Evolutionary conservation across 1,140 invertebrate genomes (phyloP).

Genomic region (Brachionus sp.): DNA sequence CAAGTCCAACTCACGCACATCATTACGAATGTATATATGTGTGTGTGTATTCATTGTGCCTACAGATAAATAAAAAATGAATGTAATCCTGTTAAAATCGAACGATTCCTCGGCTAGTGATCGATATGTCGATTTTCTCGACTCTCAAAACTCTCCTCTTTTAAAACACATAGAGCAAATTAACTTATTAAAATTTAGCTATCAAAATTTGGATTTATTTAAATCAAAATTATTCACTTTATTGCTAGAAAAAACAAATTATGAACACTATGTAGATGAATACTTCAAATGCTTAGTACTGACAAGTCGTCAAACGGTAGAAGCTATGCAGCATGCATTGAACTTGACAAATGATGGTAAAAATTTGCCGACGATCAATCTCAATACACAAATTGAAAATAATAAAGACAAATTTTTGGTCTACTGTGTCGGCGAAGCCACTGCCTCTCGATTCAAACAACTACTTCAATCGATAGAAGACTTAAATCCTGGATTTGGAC

Average conservation of each 20-base stretch:
- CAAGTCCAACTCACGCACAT: neutral
- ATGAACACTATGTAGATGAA: neutral
- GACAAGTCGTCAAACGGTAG: constrained; percentile 23
- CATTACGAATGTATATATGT: neutral
- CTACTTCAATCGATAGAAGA: neutral
- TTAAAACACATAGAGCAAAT: neutral
- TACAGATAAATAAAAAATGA: neutral
- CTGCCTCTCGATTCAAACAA: neutral
- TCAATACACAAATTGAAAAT: neutral
- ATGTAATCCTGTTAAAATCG: neutral
- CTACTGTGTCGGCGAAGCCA: constrained; percentile 25
- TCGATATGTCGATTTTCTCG: neutral
- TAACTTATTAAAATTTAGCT: constrained; percentile 13
- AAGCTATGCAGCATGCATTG: neutral
- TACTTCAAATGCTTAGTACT: neutral
- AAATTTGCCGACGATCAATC: neutral
- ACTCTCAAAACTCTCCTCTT: neutral
- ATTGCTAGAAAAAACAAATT: neutral
- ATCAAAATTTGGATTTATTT: constrained; percentile 28
- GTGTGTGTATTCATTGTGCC: neutral
- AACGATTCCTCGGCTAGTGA: neutral
- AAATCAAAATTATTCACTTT: constrained; percentile 37
- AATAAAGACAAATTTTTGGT: neutral
- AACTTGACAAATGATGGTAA: neutral
- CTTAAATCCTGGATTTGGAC: neutral